Evolutionary conservation across 2,797 vertebrate species (phyloP).

Genomic region (Australoheros facetus): DNA sequence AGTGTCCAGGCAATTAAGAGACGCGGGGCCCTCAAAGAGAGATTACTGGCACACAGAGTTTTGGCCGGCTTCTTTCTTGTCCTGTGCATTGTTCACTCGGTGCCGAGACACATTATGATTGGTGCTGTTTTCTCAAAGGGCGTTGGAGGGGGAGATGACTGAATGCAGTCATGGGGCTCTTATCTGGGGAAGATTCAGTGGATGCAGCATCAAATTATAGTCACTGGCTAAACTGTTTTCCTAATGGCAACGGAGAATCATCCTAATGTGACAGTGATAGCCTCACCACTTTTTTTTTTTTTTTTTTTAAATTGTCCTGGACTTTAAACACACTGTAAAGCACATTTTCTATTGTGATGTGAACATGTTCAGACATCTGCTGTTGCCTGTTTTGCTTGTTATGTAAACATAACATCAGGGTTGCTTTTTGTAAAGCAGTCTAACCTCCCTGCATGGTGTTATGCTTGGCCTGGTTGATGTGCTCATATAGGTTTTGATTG

Average conservation of each 20-base stretch:
- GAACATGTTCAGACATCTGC: not conserved
- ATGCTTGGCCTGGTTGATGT: not conserved
- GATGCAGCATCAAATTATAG: slow-evolving; percentile 28
- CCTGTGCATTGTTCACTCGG: slow-evolving; percentile 30
- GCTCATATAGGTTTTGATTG: not conserved
- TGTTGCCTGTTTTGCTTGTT: not conserved
- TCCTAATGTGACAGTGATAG: not conserved
- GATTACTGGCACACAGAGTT: slow-evolving; percentile 70
- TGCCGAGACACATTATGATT: slow-evolving; percentile 35
- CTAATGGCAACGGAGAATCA: not conserved
- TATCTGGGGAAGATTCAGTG: slow-evolving; percentile 16
- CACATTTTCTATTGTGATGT: not conserved
- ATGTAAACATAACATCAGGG: not conserved
- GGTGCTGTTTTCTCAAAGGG: slow-evolving; percentile 28
- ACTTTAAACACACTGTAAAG: not conserved
- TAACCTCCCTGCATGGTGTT: not conserved
- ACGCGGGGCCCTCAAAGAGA: slow-evolving; percentile 62
- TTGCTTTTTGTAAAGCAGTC: not conserved
- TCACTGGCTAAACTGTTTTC: slow-evolving; percentile 7
- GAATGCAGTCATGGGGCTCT: slow-evolving; percentile 13
- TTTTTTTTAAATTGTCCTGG: too few relatives aligned
- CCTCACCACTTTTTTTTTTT: not conserved
- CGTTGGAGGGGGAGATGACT: slow-evolving; percentile 28
- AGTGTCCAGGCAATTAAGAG: slow-evolving; percentile 82
- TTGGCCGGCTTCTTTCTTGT: slow-evolving; percentile 36